Base-by-base conservation (phyloP, 2,888 invertebrate genomes). In the Coleophora flavipennella region DNA sequence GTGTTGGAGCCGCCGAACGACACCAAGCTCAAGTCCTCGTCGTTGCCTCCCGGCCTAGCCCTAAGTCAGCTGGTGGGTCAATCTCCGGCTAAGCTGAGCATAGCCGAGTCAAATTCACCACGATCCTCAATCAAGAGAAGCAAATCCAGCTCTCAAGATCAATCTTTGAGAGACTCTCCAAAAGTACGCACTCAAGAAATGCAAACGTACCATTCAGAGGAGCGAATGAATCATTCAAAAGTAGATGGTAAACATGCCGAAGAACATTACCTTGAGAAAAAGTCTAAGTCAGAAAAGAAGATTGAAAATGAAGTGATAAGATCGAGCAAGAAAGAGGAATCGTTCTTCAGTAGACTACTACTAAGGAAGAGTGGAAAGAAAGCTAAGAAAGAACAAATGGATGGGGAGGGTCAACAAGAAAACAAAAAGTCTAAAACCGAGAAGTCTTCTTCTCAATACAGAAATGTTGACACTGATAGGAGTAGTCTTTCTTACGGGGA, bases 321-420 rank as follows among this genome's bases (percentile, higher is more conserved):
- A 64, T 55, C 76, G 54, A 65, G 71, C 39, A 86, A 90, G 69
- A 81, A 87, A 63, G 85, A 89, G 59, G 75, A 87, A 61, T 83
- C 86, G 46, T 88, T 90, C 64, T 89, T 92, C 60, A 89, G 90
- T 41, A 85, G 92, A 46, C 68, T 92, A 39, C 83, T 92, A 33
- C 81, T 90, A 31, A 85, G 92, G 50, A 89, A 90, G 54, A 92
- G 91, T 40, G 91, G 90, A 26, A 91, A 91, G 60, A 91, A 91
- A 64, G 89, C 89, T 44, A 88, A 90, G 51, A 84, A 87, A 42
- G 86, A 87, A 28, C 76, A 71, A 42, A 71, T 68, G 0, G 81
- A 81, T 31, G 78, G 77, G 11, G 85, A 79, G 28, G 63, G 69
- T 27, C 71, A 74, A 38, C 68, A 71, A 36, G 84, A 83, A 39